These are phyloP conservation scores for Mola mola DNA, from an alignment of 2,113 vertebrate genomes.

Conservation along the genomic window DNA sequence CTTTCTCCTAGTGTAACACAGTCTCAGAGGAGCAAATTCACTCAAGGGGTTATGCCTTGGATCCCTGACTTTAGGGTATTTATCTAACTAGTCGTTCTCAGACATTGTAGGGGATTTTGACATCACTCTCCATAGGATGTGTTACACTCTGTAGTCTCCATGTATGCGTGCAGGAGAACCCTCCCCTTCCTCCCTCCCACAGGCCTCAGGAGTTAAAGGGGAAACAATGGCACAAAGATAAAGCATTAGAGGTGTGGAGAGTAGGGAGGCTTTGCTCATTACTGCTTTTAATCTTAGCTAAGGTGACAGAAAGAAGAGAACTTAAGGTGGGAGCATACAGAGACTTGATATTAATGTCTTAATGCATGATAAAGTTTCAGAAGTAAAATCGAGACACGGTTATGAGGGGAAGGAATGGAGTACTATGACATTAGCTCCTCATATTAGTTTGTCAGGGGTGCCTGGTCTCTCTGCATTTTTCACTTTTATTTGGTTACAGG, in stretches of 20 bases:
- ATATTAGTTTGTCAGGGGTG: constrained; percentile 43
- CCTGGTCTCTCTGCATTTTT: constrained; percentile 36
- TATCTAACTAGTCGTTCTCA: constrained; percentile 61
- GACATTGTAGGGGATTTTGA: constrained; percentile 45
- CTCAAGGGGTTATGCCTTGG: constrained; percentile 47
- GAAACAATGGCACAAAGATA: constrained; percentile 26
- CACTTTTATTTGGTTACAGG: constrained; percentile 34
- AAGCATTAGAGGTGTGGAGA: constrained; percentile 23
- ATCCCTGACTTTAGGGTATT: constrained; percentile 59
- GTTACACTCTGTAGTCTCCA: constrained; percentile 32
- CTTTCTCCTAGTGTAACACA: constrained; percentile 31
- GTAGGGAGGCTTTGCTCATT: constrained; percentile 33
- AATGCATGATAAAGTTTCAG: constrained; percentile 60
- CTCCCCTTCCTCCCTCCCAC: constrained; percentile 10
- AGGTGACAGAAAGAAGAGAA: constrained; percentile 61
- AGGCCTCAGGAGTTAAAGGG: constrained; percentile 23
- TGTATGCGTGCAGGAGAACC: constrained; percentile 41
- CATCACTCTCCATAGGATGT: constrained; percentile 55
- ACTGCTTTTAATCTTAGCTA: constrained; percentile 63
- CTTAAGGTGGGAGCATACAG: constrained; percentile 50
- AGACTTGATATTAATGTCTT: constrained; percentile 64
- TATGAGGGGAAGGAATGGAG: constrained; percentile 50
- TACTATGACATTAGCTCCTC: constrained; percentile 55
- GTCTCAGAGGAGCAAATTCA: constrained; percentile 40
- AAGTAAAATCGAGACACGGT: constrained; percentile 43